These are phyloP conservation scores for Smutsia temminckii DNA, from an alignment of 2,797 vertebrate genomes.

Conservation along the genomic window DNA sequence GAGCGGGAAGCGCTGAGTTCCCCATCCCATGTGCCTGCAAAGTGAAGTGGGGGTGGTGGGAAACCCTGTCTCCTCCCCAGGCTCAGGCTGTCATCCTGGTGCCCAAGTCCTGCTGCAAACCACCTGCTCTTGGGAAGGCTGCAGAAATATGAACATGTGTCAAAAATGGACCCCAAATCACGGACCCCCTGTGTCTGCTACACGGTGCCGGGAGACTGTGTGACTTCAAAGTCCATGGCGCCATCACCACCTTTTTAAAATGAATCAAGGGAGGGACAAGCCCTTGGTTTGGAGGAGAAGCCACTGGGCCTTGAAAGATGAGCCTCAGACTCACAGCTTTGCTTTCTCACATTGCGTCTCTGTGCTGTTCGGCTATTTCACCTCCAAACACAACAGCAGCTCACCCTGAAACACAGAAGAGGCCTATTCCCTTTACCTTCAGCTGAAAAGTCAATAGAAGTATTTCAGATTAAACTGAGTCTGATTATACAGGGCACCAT, in stretches of 20 bases:
- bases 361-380: neutral
- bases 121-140: neutral
- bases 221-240: neutral
- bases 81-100: neutral
- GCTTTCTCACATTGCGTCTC: neutral
- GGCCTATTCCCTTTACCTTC: neutral
- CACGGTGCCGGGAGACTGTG: neutral
- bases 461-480: neutral
- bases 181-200: neutral
- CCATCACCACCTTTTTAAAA: neutral
- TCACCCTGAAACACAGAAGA: neutral
- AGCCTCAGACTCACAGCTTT: neutral
- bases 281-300: neutral
- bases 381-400: neutral
- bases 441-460: neutral
- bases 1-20: neutral
- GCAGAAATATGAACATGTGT: neutral
- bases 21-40: neutral
- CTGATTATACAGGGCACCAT: neutral
- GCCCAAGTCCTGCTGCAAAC: neutral
- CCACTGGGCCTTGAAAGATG: neutral
- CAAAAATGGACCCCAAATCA: neutral
- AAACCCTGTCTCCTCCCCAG: neutral
- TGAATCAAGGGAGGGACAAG: neutral
- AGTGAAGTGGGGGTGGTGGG: neutral